Evolutionary conservation across 1,140 invertebrate species (phyloP).

Genomic region (Drosophila carrolli): DNA sequence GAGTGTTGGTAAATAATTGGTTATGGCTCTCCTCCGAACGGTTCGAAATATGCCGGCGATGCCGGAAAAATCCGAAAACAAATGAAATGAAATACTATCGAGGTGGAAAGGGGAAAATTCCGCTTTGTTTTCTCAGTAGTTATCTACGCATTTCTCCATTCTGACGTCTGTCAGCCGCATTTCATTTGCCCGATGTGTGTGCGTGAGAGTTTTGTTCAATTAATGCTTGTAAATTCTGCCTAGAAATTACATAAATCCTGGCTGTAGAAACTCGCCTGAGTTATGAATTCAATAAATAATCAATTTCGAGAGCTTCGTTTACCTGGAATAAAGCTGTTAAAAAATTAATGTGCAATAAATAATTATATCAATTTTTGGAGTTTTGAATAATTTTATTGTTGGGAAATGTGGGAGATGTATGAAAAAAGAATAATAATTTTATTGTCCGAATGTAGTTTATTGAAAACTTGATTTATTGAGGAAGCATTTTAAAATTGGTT

Average conservation of each 20-base stretch:
- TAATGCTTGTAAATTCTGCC: constrained; percentile 60
- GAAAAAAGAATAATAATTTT: constrained; percentile 10
- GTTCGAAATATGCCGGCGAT: constrained; percentile 27
- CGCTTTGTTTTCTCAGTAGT: constrained; percentile 64
- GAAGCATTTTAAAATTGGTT: neutral
- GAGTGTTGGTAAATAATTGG: constrained; percentile 78
- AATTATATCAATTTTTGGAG: constrained; percentile 17
- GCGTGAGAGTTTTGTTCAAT: constrained; percentile 73
- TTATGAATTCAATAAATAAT: constrained; percentile 61
- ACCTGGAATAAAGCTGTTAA: constrained; percentile 19
- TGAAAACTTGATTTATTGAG: neutral
- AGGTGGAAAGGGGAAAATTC: constrained; percentile 12
- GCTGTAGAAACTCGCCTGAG: constrained; percentile 20
- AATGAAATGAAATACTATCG: constrained; percentile 43
- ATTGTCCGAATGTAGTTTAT: neutral
- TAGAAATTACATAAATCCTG: constrained; percentile 68
- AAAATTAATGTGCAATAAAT: constrained; percentile 36
- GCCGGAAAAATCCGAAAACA: constrained; percentile 43
- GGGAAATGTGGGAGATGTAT: neutral
- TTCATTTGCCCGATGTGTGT: constrained; percentile 48
- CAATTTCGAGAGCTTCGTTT: constrained; percentile 4
- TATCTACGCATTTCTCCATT: constrained; percentile 75
- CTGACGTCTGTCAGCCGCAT: constrained; percentile 76
- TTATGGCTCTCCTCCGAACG: constrained; percentile 55
- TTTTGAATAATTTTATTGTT: constrained; percentile 19